These are phyloP conservation scores for Ischnura elegans DNA, from an alignment of 2,888 invertebrate species.

Conservation along the genomic window DNA sequence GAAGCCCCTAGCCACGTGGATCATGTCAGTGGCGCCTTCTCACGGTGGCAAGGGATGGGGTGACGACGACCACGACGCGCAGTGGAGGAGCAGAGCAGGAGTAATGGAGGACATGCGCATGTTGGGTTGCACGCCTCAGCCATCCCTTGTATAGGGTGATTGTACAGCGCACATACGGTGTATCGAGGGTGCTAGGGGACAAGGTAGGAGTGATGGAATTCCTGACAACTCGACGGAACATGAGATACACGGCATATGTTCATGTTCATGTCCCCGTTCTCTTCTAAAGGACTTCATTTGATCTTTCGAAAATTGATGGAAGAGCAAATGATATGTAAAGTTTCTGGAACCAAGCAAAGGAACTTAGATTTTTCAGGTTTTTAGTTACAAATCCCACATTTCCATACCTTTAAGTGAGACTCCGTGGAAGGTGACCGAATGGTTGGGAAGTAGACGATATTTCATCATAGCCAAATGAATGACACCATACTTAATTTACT, in stretches of 20 bases:
- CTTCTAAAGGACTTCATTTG: too few species aligned
- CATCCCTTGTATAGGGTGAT: not conserved
- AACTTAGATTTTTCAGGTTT: too few species aligned
- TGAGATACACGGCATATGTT: not conserved
- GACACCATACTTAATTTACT: too few species aligned
- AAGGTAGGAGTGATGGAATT: not conserved
- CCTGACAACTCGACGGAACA: not conserved
- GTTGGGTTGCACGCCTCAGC: not conserved
- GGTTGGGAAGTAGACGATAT: too few species aligned
- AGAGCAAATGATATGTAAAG: too few species aligned
- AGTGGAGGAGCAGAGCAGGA: not conserved
- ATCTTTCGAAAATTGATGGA: too few species aligned
- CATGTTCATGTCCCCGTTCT: too few species aligned
- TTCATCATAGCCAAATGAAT: too few species aligned
- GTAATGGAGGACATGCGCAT: not conserved
- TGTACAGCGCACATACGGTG: not conserved
- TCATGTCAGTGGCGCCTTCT: not conserved
- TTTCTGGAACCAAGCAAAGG: too few species aligned
- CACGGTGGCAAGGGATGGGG: not conserved
- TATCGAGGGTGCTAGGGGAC: not conserved
- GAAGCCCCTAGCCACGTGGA: not conserved
- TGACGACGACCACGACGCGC: not conserved
- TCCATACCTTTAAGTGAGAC: too few species aligned
- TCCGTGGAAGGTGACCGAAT: too few species aligned
- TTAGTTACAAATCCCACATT: too few species aligned